Conservation (phyloP, 1,140 invertebrate species). For the Drosophila yakuba region DNA sequence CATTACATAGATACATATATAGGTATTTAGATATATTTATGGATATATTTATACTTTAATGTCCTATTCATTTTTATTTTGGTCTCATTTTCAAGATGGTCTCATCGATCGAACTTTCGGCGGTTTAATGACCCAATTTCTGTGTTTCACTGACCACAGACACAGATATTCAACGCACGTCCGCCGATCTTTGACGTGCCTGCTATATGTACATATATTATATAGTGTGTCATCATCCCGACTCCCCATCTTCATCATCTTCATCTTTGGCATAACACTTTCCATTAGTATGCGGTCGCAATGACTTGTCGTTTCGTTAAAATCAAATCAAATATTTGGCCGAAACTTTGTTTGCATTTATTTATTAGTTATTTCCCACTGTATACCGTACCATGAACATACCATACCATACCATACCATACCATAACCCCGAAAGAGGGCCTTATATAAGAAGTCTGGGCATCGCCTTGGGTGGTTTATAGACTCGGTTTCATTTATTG, state of each 20-base stretch:
- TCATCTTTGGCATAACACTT: constrained; percentile 68
- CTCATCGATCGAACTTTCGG: constrained; percentile 38
- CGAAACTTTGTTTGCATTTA: constrained; percentile 43
- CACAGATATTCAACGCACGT: constrained; percentile 31
- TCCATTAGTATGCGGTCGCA: constrained; percentile 64
- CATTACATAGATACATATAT: too few species aligned
- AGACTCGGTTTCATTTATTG: constrained; percentile 17
- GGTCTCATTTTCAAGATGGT: constrained; percentile 1
- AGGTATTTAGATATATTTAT: background rate
- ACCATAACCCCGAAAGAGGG: constrained; percentile 22
- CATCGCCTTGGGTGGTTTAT: constrained; percentile 75
- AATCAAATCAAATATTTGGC: constrained; percentile 79
- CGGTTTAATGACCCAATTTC: constrained; percentile 77
- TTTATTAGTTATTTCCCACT: constrained; percentile 41
- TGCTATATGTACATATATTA: background rate
- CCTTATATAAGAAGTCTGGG: constrained; percentile 63
- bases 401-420: background rate
- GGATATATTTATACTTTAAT: background rate
- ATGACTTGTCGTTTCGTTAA: constrained; percentile 74
- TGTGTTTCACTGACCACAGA: constrained; percentile 69
- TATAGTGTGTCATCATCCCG: constrained; percentile 46
- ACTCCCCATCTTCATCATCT: constrained; percentile 7
- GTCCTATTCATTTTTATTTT: background rate
- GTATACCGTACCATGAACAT: background rate
- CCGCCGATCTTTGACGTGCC: constrained; percentile 14